These are phyloP conservation scores for Natator depressus DNA, from an alignment of 2,113 vertebrate species.

Conservation along the genomic window DNA sequence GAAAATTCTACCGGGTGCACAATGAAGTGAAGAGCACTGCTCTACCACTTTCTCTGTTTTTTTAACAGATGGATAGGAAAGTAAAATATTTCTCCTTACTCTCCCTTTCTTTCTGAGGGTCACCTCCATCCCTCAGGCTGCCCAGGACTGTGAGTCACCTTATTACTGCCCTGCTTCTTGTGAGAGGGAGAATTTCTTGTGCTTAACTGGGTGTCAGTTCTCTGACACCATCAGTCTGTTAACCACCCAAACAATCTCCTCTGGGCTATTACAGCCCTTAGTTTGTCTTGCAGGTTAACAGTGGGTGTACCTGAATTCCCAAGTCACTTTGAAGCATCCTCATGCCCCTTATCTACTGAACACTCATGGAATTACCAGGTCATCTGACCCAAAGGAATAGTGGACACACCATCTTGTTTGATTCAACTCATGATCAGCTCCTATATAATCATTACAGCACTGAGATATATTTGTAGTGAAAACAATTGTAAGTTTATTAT, in stretches of 20 bases:
- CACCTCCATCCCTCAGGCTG: neutral
- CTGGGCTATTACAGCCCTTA: neutral
- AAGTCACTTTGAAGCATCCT: neutral
- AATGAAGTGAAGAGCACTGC: slow-evolving; percentile 36
- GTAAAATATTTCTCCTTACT: slow-evolving; percentile 11
- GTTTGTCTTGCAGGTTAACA: neutral
- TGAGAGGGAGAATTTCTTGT: neutral
- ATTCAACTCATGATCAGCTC: neutral
- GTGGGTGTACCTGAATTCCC: neutral
- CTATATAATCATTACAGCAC: neutral
- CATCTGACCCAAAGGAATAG: neutral
- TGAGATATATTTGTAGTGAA: neutral
- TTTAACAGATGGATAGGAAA: slow-evolving; percentile 22
- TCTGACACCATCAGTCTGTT: neutral
- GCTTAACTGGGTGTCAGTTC: neutral
- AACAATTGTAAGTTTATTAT: neutral
- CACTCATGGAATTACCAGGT: neutral
- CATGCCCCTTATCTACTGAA: neutral
- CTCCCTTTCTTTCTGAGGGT: slow-evolving; percentile 14
- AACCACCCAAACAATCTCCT: neutral
- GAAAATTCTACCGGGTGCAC: slow-evolving; percentile 54
- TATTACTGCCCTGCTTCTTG: neutral
- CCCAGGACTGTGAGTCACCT: neutral
- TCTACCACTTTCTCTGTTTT: slow-evolving; percentile 22
- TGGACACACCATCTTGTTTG: neutral